Evolutionary conservation across 2,113 vertebrate genomes (phyloP).

Genomic region (Proterorhinus semilunaris): DNA sequence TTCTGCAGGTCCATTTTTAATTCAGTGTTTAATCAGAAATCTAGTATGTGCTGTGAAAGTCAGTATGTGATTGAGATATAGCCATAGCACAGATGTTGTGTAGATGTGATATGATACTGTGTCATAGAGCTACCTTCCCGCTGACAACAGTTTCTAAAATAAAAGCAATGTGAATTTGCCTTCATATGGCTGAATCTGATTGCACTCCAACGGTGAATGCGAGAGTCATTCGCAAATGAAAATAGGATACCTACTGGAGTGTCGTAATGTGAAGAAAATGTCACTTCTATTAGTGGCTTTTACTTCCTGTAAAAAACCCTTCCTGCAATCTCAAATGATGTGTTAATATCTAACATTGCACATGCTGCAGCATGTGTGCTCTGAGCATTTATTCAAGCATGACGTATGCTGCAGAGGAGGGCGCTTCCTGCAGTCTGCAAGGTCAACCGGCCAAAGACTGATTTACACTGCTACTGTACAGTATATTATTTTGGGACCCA

Average conservation of each 20-base stretch:
- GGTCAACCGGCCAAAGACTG: slow-evolving; percentile 67
- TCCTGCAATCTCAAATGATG: slow-evolving; percentile 50
- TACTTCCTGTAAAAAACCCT: slow-evolving; percentile 49
- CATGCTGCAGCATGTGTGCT: slow-evolving; percentile 13
- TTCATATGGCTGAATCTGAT: slow-evolving; percentile 45
- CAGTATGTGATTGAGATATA: not conserved
- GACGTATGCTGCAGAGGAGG: slow-evolving; percentile 31
- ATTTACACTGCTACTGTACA: slow-evolving; percentile 55
- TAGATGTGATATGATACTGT: not conserved
- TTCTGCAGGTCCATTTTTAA: no score
- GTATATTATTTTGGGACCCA: no score
- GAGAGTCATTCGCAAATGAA: slow-evolving; percentile 54
- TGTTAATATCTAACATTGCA: not conserved
- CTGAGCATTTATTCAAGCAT: slow-evolving; percentile 33
- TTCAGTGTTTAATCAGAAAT: no score
- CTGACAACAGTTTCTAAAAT: slow-evolving; percentile 55
- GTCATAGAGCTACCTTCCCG: slow-evolving; percentile 18
- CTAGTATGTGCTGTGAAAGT: no score
- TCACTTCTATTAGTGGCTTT: slow-evolving; percentile 53
- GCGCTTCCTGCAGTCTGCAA: slow-evolving; percentile 52
- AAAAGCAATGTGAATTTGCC: slow-evolving; percentile 51
- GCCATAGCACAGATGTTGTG: not conserved
- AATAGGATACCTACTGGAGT: slow-evolving; percentile 66
- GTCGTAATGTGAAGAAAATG: slow-evolving; percentile 67
- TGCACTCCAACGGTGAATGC: slow-evolving; percentile 41